A percentile compares a stretch with the other conserved stretches of the same genome.
These are phyloP conservation scores for Phorcus lineatus DNA, from an alignment of 2,888 invertebrate species.

Conservation along the genomic window DNA sequence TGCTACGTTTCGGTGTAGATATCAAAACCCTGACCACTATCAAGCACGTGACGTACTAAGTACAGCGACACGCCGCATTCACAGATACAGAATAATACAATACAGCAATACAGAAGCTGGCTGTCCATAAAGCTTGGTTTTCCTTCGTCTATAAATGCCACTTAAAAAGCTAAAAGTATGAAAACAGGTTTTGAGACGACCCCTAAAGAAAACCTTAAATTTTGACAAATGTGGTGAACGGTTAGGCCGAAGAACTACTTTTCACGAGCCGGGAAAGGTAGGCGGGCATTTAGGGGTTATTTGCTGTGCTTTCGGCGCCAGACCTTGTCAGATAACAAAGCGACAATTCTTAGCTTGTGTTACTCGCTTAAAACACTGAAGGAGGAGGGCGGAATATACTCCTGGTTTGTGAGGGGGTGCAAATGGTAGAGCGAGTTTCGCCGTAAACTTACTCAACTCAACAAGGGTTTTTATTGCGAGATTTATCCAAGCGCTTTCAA, in stretches of 20 bases:
- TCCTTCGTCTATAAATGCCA: no score
- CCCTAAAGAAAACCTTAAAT: background rate
- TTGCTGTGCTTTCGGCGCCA: background rate
- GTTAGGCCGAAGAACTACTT: background rate
- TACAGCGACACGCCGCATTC: no score
- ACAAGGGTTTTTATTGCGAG: no score
- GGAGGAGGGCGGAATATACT: background rate
- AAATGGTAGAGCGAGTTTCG: background rate
- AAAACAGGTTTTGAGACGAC: background rate
- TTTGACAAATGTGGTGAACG: conserved; percentile 9
- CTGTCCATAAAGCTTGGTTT: no score
- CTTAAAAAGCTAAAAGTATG: no score
- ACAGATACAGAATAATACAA: no score
- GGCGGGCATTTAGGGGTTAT: conserved; percentile 12
- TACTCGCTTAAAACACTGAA: background rate
- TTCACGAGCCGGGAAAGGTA: background rate
- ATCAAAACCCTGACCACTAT: no score
- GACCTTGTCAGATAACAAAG: background rate
- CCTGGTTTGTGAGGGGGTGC: background rate
- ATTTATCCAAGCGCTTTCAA: no score
- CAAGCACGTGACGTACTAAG: no score
- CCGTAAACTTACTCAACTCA: no score
- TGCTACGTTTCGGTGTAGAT: no score
- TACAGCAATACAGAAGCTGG: no score
- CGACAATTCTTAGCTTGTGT: background rate